phyloP scores from a whole-genome alignment of 2,797 vertebrate species.

The Falco berigora region DNA sequence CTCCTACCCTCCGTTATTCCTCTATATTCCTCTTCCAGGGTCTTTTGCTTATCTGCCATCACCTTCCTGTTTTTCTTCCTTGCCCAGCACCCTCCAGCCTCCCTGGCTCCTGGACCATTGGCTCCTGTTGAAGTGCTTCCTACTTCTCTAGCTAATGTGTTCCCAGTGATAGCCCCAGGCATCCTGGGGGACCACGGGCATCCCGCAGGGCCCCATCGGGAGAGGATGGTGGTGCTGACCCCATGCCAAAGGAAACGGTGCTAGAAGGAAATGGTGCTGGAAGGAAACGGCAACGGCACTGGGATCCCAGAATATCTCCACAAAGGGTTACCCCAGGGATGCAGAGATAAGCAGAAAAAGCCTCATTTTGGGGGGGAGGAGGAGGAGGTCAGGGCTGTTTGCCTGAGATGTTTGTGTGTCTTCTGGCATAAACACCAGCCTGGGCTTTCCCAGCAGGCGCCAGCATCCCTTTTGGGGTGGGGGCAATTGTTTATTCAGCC shows the following conservation, averaged over 20 bases:
- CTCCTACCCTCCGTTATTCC: constrained; percentile 20
- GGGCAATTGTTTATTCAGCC: not conserved
- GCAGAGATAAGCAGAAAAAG: constrained; percentile 42
- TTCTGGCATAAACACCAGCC: not conserved
- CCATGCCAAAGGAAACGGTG: rapidly evolving
- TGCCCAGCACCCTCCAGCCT: not conserved
- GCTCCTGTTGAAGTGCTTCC: constrained; percentile 29
- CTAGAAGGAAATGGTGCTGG: not conserved
- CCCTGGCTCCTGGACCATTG: not conserved
- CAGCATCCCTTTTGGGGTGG: not conserved
- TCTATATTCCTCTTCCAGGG: not conserved
- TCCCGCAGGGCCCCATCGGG: not conserved
- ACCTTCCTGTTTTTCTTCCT: constrained; percentile 69
- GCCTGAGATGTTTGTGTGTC: not conserved
- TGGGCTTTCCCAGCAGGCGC: not conserved
- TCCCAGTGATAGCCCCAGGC: constrained; percentile 28
- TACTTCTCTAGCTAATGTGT: not conserved
- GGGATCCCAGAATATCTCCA: constrained; percentile 7
- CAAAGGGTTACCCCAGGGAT: not conserved
- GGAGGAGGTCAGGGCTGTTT: constrained; percentile 38
- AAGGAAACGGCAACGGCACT: not conserved
- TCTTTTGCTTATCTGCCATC: constrained; percentile 57
- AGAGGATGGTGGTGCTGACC: not conserved
- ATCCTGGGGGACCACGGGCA: not conserved
- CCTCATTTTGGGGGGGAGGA: not conserved